Percentiles rank a stretch among this genome's conserved stretches.
Conservation (phyloP, 2,888 invertebrate species). For the Spodoptera exigua region DNA sequence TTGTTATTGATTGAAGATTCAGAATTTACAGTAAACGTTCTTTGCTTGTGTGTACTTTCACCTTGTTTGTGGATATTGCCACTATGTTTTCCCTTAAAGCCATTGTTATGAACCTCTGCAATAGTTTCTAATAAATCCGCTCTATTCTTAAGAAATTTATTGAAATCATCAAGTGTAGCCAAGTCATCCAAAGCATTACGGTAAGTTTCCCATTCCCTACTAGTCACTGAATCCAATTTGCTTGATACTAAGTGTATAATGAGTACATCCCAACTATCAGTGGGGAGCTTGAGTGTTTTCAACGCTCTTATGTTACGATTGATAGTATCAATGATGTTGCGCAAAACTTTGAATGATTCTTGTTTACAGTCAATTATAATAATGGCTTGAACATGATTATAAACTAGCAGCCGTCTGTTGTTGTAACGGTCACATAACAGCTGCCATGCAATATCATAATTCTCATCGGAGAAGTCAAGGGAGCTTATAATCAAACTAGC, state of each 20-base stretch:
- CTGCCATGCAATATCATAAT: constrained; percentile 18
- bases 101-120: too few relatives aligned
- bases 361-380: background rate
- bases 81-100: too few relatives aligned
- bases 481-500: constrained; percentile 8
- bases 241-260: constrained; percentile 11
- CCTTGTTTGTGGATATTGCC: too few relatives aligned
- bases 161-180: constrained; percentile 8
- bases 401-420: constrained; percentile 7
- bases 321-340: constrained; percentile 10
- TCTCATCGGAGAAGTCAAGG: constrained; percentile 12
- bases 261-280: constrained; percentile 6
- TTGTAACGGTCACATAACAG: constrained; percentile 8
- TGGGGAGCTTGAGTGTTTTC: constrained; percentile 8
- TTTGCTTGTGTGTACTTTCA: too few relatives aligned
- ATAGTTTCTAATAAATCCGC: too few relatives aligned
- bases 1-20: too few relatives aligned
- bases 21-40: too few relatives aligned
- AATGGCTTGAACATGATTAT: constrained; percentile 7
- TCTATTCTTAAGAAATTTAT: constrained; percentile 8
- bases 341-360: constrained; percentile 9
- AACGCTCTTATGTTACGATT: constrained; percentile 13
- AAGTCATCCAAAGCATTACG: constrained; percentile 3
- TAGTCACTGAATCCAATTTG: constrained; percentile 16
- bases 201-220: constrained; percentile 11